These are phyloP conservation scores for Polyploca ridens DNA, from an alignment of 2,888 invertebrate genomes.

Conservation along the genomic window DNA sequence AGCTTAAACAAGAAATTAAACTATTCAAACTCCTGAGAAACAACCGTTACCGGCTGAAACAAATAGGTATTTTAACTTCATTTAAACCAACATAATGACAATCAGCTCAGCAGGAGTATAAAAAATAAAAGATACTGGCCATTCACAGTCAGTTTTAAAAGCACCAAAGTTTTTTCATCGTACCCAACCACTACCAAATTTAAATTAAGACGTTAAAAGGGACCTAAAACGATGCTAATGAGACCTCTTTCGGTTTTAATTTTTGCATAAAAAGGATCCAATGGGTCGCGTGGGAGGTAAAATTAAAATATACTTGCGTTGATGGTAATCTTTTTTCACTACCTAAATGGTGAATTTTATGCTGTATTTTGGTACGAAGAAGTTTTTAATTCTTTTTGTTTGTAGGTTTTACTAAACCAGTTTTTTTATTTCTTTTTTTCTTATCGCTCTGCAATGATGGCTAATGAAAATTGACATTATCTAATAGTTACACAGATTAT, in stretches of 20 bases:
- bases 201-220: slow-evolving; percentile 73
- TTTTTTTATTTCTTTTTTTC: not conserved
- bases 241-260: slow-evolving; percentile 54
- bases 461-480: too few relatives aligned
- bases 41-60: not conserved
- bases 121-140: slow-evolving; percentile 15
- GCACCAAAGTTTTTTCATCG: slow-evolving; percentile 42
- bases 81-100: not conserved
- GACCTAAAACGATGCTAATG: slow-evolving; percentile 70
- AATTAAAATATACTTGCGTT: slow-evolving; percentile 36
- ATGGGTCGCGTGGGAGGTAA: slow-evolving; percentile 45
- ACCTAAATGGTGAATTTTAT: slow-evolving; percentile 5
- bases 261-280: slow-evolving; percentile 58
- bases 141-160: slow-evolving; percentile 29
- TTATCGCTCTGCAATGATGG: not conserved
- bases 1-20: too few relatives aligned
- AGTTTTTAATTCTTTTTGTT: not conserved
- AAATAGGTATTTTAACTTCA: not conserved
- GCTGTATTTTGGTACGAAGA: not conserved
- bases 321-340: slow-evolving; percentile 9
- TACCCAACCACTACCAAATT: slow-evolving; percentile 54
- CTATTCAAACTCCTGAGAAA: too few relatives aligned
- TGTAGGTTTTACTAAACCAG: not conserved
- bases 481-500: too few relatives aligned
- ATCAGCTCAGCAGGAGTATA: not conserved